phyloP scores from a whole-genome alignment of 64 coral and sea anemone genomes.

The Stichodactyla mertensii region DNA sequence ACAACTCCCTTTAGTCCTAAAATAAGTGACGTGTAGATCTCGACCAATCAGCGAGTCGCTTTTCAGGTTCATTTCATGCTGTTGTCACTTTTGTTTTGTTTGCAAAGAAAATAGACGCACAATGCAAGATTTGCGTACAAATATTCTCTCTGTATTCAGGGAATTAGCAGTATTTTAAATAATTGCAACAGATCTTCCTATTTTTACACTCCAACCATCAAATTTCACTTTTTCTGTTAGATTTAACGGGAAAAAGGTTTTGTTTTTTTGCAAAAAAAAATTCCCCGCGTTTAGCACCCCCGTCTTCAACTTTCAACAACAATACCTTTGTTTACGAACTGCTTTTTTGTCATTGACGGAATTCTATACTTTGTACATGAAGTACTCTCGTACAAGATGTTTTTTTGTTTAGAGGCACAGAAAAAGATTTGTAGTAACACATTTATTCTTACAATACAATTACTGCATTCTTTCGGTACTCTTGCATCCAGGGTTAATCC shows the following conservation, averaged over 20 bases:
- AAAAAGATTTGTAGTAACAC: neutral
- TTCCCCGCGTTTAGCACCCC: neutral
- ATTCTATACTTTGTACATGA: constrained; percentile 2
- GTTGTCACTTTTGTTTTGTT: constrained; percentile 24
- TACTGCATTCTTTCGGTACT: neutral
- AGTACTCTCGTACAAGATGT: neutral
- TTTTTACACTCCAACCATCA: neutral
- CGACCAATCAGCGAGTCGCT: neutral
- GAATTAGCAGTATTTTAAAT: constrained; percentile 3
- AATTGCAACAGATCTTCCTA: neutral
- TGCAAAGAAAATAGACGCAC: neutral
- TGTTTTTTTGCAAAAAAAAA: neutral
- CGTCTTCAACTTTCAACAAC: neutral
- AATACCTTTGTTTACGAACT: neutral
- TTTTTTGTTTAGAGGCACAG: neutral
- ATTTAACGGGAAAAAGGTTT: neutral
- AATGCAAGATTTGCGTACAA: constrained; percentile 11
- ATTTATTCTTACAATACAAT: constrained; percentile 9
- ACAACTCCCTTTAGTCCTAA: neutral
- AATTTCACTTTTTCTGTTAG: neutral
- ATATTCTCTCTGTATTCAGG: neutral
- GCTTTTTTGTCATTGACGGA: neutral
- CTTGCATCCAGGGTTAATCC: neutral
- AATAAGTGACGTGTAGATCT: neutral
- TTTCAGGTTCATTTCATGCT: neutral